Percentiles rank a stretch among this genome's conserved stretches.
phyloP scores from a whole-genome alignment of 1,140 invertebrate genomes.

The Araneus ventricosus region DNA sequence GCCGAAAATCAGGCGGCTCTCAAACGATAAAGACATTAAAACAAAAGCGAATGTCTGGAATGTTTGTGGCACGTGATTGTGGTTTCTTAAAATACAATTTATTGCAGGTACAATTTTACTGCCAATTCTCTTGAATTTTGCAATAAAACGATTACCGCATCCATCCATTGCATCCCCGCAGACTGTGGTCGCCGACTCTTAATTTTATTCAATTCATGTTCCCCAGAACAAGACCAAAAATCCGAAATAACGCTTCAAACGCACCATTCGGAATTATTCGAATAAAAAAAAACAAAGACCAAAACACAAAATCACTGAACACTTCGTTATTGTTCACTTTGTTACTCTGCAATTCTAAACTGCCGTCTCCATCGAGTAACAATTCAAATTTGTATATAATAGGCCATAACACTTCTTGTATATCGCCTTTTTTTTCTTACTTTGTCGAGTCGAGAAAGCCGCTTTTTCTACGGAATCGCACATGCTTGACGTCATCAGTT shows the following conservation, averaged over 20 bases:
- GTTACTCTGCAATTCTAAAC: neutral
- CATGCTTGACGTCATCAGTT: constrained; percentile 57
- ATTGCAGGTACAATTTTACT: neutral
- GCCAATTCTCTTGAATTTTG: neutral
- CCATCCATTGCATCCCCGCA: neutral
- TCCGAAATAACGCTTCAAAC: neutral
- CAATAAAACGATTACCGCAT: neutral
- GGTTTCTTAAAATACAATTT: no score
- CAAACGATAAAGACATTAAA: no score
- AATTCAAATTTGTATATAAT: constrained; percentile 32
- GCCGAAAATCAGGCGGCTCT: no score
- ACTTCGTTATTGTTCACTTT: constrained; percentile 26
- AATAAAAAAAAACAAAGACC: neutral
- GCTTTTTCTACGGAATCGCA: constrained; percentile 18
- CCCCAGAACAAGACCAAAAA: neutral
- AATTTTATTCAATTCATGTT: neutral
- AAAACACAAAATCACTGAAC: neutral
- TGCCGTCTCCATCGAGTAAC: neutral
- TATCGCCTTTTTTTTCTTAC: neutral
- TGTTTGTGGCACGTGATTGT: no score
- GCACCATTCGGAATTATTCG: neutral
- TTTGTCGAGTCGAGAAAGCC: constrained; percentile 19
- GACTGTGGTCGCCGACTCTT: neutral
- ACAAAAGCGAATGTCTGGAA: no score
- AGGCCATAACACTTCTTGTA: constrained; percentile 26